These are phyloP conservation scores for Amphiura filiformis DNA, from an alignment of 35 echinoderm and acorn worm genomes.

Conservation along the genomic window DNA sequence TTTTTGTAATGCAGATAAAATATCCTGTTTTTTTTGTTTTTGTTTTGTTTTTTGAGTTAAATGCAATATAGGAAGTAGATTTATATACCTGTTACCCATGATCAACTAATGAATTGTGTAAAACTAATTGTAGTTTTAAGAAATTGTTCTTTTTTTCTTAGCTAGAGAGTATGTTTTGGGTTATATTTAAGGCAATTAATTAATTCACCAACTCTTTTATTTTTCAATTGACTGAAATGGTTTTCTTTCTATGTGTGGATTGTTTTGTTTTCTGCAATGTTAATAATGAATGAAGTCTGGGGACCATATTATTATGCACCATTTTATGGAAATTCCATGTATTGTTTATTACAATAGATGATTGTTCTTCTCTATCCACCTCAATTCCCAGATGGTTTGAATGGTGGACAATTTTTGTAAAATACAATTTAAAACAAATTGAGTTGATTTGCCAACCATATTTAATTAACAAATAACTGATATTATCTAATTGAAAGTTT, in stretches of 20 bases:
- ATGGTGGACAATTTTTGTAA: neutral
- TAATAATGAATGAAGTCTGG: neutral
- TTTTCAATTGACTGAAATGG: neutral
- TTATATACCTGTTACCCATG: no score
- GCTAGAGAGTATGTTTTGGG: neutral
- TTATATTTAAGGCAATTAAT: neutral
- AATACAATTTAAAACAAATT: neutral
- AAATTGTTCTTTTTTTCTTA: neutral
- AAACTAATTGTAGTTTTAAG: neutral
- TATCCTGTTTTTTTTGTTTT: no score
- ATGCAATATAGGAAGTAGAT: no score
- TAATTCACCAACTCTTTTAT: conserved; percentile 1
- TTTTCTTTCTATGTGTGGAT: neutral
- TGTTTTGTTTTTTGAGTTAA: no score
- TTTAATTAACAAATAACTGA: neutral
- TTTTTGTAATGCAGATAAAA: no score
- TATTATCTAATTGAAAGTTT: neutral
- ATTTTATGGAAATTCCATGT: neutral
- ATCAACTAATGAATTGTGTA: no score
- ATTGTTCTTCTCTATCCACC: neutral
- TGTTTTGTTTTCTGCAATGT: neutral
- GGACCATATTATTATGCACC: neutral
- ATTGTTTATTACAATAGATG: neutral
- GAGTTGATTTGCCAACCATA: neutral
- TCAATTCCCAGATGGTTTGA: neutral